phyloP scores from a whole-genome alignment of 2,797 vertebrate species.

The Siniperca obscura region DNA sequence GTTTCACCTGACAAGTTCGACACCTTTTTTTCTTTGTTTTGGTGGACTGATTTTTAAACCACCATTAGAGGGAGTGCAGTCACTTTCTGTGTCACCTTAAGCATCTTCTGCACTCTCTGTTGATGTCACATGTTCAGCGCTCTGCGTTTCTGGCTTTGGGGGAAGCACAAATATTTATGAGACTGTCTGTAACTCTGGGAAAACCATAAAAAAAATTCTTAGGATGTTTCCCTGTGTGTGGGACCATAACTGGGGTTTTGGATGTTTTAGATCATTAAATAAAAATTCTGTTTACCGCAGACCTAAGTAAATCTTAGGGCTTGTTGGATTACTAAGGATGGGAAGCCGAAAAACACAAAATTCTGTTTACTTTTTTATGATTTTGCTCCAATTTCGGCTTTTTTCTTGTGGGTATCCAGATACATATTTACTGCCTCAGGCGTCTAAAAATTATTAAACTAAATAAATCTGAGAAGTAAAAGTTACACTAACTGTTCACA shows the following conservation, averaged over 20 bases:
- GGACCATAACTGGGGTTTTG: background rate
- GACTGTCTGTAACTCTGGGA: background rate
- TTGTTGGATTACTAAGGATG: background rate
- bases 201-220: background rate
- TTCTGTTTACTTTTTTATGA: background rate
- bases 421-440: background rate
- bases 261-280: conserved; percentile 11
- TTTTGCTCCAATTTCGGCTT: background rate
- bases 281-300: background rate
- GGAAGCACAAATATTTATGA: background rate
- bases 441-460: background rate
- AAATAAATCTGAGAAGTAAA: background rate
- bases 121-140: background rate
- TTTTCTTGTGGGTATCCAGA: background rate
- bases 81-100: background rate
- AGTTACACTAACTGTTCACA: background rate
- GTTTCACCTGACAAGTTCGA: background rate
- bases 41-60: background rate
- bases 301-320: background rate
- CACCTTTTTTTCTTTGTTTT: conserved; percentile 3
- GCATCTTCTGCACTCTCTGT: background rate
- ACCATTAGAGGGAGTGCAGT: background rate
- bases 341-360: too few species aligned
- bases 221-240: background rate
- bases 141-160: background rate